A percentile compares a stretch with the other conserved stretches of the same genome.
Evolutionary conservation across 1,140 invertebrate genomes (phyloP).

Genomic region (Thrips palmi): DNA sequence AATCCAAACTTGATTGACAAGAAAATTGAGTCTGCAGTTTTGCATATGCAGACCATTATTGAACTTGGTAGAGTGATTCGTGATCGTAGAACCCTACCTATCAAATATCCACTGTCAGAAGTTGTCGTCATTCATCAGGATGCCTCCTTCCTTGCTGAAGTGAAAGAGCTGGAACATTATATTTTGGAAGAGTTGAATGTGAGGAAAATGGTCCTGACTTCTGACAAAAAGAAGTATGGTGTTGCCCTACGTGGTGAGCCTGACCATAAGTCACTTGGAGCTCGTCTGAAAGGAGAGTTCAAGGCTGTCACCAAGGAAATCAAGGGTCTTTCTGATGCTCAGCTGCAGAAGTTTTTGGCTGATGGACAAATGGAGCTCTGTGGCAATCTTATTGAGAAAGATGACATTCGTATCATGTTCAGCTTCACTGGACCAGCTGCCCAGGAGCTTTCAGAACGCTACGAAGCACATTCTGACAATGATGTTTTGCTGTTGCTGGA

Average conservation of each 20-base stretch:
- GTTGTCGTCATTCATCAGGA: conserved; percentile 88
- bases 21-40: conserved; percentile 76
- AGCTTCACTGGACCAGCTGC: conserved; percentile 35
- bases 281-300: conserved; percentile 73
- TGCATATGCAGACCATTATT: conserved; percentile 86
- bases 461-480: conserved; percentile 80
- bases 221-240: conserved; percentile 84
- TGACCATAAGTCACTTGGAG: conserved; percentile 70
- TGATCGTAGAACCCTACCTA: conserved; percentile 81
- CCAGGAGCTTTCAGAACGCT: conserved; percentile 41
- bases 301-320: conserved; percentile 72
- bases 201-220: conserved; percentile 66
- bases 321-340: conserved; percentile 56
- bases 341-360: conserved; percentile 59
- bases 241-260: conserved; percentile 86
- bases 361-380: conserved; percentile 50
- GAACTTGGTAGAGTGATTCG: conserved; percentile 83
- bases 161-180: conserved; percentile 65
- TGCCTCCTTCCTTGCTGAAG: conserved; percentile 53
- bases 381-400: conserved; percentile 55
- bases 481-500: conserved; percentile 66
- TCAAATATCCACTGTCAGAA: conserved; percentile 94
- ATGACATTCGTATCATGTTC: conserved; percentile 64
- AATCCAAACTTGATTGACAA: conserved; percentile 56
- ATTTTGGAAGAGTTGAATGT: conserved; percentile 92